Evolutionary conservation across 2,113 vertebrate species (phyloP).

Genomic region (Physeter macrocephalus): DNA sequence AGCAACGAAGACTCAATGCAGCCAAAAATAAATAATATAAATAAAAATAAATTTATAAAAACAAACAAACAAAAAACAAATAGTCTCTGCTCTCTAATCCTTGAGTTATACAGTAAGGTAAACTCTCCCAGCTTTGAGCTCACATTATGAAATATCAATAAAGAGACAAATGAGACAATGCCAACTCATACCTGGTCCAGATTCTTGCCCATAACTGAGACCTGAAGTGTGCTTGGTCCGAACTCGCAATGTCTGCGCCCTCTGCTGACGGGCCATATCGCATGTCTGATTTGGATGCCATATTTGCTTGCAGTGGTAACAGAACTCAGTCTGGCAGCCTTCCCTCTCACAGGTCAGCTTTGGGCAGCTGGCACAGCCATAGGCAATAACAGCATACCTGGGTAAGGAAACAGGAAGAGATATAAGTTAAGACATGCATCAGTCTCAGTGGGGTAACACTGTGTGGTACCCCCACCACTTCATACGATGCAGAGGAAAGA

Average conservation of each 20-base stretch:
- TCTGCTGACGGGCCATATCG: conserved; percentile 95
- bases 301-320: conserved; percentile 99
- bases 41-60: too few species aligned
- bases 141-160: neutral
- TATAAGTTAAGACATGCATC: neutral
- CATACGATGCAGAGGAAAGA: neutral
- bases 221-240: conserved; percentile 94
- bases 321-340: conserved; percentile 97
- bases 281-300: conserved; percentile 99
- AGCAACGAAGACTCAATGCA: too few species aligned
- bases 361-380: conserved; percentile 98
- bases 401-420: conserved; percentile 39
- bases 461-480: neutral
- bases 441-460: neutral
- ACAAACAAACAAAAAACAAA: neutral
- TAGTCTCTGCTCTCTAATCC: neutral
- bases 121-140: neutral
- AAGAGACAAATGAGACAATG: neutral
- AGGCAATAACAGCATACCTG: conserved; percentile 97
- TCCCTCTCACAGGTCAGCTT: conserved; percentile 94
- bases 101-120: neutral
- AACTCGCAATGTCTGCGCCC: conserved; percentile 91
- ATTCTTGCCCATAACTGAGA: conserved; percentile 93
- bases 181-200: conserved; percentile 87
- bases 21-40: too few species aligned